Evolutionary conservation across 2,888 invertebrate species (phyloP).

Genomic region (Drosophila tanythrix): DNA sequence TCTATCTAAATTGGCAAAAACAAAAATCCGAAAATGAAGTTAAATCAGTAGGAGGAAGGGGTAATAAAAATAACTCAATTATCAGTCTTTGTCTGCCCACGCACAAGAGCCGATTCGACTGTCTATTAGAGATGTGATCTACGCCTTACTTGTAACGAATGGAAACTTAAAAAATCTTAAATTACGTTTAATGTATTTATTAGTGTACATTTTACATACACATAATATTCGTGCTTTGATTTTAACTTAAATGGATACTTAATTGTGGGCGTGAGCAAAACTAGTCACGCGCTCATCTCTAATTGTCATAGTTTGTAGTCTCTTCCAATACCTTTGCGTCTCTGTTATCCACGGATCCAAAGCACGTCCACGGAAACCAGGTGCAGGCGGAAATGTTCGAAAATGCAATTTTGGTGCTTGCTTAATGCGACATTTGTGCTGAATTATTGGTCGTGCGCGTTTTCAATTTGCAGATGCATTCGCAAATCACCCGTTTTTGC

Average conservation of each 20-base stretch:
- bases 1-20: conserved; percentile 89
- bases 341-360: conserved; percentile 84
- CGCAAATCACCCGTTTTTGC: conserved; percentile 44
- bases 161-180: background rate
- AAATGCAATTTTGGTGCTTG: conserved; percentile 83
- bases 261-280: conserved; percentile 23
- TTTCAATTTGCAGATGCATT: conserved; percentile 32
- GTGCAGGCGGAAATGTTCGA: conserved; percentile 84
- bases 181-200: background rate
- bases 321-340: conserved; percentile 83
- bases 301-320: conserved; percentile 23
- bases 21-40: background rate
- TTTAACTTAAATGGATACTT: background rate
- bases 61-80: conserved; percentile 14
- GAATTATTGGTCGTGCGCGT: conserved; percentile 41
- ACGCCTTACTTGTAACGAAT: background rate
- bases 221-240: background rate
- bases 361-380: conserved; percentile 84
- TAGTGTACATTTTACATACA: background rate
- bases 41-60: background rate
- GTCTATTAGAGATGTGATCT: background rate
- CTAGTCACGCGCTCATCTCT: conserved; percentile 47
- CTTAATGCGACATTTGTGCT: conserved; percentile 70
- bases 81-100: conserved; percentile 29
- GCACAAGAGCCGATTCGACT: background rate